phyloP scores from a whole-genome alignment of 64 coral and sea anemone species.

The Stichodactyla helianthus region DNA sequence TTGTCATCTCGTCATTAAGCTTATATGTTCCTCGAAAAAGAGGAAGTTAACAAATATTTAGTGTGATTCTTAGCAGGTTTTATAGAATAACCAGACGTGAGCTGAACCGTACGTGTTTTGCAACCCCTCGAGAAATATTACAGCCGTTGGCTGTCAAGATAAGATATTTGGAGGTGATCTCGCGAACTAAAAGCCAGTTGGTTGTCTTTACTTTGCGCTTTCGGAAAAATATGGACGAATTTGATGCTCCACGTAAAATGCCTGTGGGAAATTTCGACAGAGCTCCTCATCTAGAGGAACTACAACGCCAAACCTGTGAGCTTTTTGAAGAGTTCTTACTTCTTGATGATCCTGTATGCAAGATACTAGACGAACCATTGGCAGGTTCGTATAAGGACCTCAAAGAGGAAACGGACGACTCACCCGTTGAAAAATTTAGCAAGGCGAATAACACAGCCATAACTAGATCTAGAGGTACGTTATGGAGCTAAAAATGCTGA shows the following conservation, averaged over 20 bases:
- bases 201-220: background rate
- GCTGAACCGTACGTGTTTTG: background rate
- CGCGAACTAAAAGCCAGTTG: background rate
- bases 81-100: background rate
- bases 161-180: background rate
- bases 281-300: constrained; percentile 25
- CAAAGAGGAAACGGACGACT: background rate
- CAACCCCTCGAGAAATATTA: background rate
- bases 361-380: background rate
- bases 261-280: constrained; percentile 53
- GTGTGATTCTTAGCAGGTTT: background rate
- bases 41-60: background rate
- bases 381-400: background rate
- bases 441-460: background rate
- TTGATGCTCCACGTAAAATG: constrained; percentile 25
- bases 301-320: constrained; percentile 47
- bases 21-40: background rate
- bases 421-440: background rate
- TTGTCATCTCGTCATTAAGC: too few species aligned
- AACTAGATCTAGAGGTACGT: background rate
- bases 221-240: constrained; percentile 9
- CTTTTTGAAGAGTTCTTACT: constrained; percentile 82
- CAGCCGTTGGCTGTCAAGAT: background rate
- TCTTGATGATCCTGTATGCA: constrained; percentile 6
- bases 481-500: background rate